Conservation (phyloP, 2,888 invertebrate species). For the Drosophila paramelanica region DNA sequence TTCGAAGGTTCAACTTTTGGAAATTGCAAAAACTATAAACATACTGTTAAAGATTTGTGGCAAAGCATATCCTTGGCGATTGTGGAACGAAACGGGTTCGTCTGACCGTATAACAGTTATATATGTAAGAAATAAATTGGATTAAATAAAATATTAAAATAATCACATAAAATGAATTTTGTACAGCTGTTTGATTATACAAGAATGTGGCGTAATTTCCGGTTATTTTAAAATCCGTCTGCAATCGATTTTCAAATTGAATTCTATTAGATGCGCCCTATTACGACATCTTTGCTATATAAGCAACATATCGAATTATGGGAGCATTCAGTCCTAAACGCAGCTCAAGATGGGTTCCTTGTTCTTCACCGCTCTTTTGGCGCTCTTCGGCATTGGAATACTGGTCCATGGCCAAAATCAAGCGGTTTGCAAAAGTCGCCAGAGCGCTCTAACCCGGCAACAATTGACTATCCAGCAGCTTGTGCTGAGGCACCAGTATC, state of each 20-base stretch:
- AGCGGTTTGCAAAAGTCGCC: neutral
- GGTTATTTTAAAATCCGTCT: neutral
- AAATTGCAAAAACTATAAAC: too few relatives aligned
- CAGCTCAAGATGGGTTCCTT: slow-evolving; percentile 9
- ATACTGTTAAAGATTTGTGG: too few relatives aligned
- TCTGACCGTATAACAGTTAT: too few relatives aligned
- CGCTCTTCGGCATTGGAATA: slow-evolving; percentile 4
- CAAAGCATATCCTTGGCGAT: too few relatives aligned
- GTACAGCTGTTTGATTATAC: neutral
- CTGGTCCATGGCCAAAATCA: neutral
- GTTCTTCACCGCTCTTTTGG: slow-evolving; percentile 6
- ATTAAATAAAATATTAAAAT: neutral
- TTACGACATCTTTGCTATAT: slow-evolving; percentile 19
- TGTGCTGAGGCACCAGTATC: neutral
- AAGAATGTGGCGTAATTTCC: neutral
- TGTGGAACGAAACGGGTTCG: too few relatives aligned
- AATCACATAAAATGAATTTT: neutral
- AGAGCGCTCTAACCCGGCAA: neutral
- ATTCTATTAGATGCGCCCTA: slow-evolving; percentile 2
- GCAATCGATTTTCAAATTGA: slow-evolving; percentile 1
- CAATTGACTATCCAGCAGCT: neutral
- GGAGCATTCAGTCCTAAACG: neutral
- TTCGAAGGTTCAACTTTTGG: too few relatives aligned
- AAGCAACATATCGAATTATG: neutral
- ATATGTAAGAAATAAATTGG: neutral